phyloP scores from a whole-genome alignment of 2,113 vertebrate genomes.

The Serinus canaria region DNA sequence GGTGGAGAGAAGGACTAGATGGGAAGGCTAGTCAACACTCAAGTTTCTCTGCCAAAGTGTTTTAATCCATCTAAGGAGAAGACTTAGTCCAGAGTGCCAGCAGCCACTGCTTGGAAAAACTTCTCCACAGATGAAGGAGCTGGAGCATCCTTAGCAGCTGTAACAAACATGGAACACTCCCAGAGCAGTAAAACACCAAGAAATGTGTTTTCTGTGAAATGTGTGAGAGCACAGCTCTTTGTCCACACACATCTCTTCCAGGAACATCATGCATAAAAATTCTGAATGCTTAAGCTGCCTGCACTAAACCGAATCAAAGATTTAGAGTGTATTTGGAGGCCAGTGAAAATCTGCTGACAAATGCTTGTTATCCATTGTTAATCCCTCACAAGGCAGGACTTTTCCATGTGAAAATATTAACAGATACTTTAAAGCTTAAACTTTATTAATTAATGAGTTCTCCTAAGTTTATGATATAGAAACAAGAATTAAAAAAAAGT shows the following conservation, averaged over 20 bases:
- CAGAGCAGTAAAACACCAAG: neutral
- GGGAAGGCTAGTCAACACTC: neutral
- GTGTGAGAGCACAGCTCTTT: neutral
- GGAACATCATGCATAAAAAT: neutral
- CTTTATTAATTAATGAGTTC: neutral
- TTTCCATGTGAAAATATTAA: neutral
- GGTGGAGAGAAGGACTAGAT: neutral
- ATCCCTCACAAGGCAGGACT: neutral
- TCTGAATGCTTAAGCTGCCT: neutral
- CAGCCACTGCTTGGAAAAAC: neutral
- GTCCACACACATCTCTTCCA: neutral
- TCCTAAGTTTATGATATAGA: neutral
- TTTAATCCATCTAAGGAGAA: neutral
- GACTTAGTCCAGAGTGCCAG: neutral
- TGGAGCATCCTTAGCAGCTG: neutral
- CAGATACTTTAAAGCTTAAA: neutral
- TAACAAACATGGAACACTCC: neutral
- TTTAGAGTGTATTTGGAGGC: neutral
- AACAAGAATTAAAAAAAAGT: neutral
- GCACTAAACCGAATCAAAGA: neutral
- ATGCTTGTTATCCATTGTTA: neutral
- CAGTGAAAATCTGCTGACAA: neutral
- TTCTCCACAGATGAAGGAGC: neutral
- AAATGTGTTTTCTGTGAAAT: neutral
- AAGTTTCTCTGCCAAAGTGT: neutral